Evolutionary conservation across 1,140 invertebrate species (phyloP).

Genomic region (Leptinotarsa texana): DNA sequence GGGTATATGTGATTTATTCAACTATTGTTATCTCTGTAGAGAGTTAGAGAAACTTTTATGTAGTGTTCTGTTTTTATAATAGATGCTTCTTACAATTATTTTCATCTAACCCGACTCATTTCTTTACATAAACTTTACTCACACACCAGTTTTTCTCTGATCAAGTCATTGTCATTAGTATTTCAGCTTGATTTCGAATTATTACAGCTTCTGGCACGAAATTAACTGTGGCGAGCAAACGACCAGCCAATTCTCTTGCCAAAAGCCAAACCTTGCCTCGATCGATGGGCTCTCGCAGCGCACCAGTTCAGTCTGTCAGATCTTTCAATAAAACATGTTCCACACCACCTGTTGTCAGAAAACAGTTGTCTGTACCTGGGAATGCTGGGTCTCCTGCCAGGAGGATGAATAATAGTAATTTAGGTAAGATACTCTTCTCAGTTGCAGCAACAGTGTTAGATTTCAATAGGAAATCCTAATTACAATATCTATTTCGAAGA

Average conservation of each 20-base stretch:
- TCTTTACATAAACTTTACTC: too few relatives aligned
- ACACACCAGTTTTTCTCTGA: too few relatives aligned
- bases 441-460: too few relatives aligned
- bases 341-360: constrained; percentile 78
- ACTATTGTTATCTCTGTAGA: too few relatives aligned
- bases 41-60: too few relatives aligned
- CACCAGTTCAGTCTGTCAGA: constrained; percentile 55
- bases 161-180: constrained; percentile 27
- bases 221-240: constrained; percentile 70
- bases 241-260: constrained; percentile 66
- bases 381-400: constrained; percentile 63
- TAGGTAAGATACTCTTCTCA: constrained; percentile 24
- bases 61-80: too few relatives aligned
- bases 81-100: too few relatives aligned
- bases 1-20: too few relatives aligned
- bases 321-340: constrained; percentile 71
- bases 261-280: constrained; percentile 83
- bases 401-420: constrained; percentile 27
- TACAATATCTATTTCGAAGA: too few relatives aligned
- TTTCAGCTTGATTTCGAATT: constrained; percentile 12
- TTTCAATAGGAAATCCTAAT: too few relatives aligned
- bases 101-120: too few relatives aligned
- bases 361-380: constrained; percentile 75
- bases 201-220: constrained; percentile 71
- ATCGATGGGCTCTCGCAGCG: constrained; percentile 74